These are phyloP conservation scores for Aromia moschata DNA, from an alignment of 2,888 invertebrate species.

Conservation along the genomic window DNA sequence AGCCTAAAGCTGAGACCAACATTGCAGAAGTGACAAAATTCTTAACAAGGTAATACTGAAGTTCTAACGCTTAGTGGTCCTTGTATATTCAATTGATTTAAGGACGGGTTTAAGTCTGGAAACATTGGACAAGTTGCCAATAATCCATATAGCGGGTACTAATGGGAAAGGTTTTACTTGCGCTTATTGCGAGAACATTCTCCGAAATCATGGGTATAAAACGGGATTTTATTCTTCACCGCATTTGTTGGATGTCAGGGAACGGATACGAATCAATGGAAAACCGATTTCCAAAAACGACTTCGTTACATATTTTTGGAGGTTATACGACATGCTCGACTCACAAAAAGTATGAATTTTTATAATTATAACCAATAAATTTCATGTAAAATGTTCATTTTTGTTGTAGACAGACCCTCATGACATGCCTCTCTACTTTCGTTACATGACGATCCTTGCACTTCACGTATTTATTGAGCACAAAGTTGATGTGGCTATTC, in stretches of 20 bases:
- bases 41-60: conserved; percentile 9
- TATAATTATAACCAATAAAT: background rate
- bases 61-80: no score
- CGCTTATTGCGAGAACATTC: conserved; percentile 89
- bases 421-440: conserved; percentile 94
- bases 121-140: conserved; percentile 77
- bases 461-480: conserved; percentile 87
- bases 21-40: conserved; percentile 16
- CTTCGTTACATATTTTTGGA: conserved; percentile 86
- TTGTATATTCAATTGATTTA: background rate
- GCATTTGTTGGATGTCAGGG: conserved; percentile 90
- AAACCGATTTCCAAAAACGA: conserved; percentile 74
- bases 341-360: conserved; percentile 59
- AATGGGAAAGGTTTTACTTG: conserved; percentile 99
- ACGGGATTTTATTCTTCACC: conserved; percentile 98
- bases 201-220: conserved; percentile 82
- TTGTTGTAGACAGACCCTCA: conserved; percentile 65
- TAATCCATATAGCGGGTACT: conserved; percentile 96
- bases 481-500: conserved; percentile 88
- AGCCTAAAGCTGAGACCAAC: conserved; percentile 11
- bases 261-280: conserved; percentile 91
- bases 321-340: conserved; percentile 74
- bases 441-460: conserved; percentile 91
- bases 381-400: background rate
- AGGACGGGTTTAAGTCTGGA: conserved; percentile 72